Evolutionary conservation across 1,140 invertebrate species (phyloP).

Genomic region (Armadillidium nasatum): DNA sequence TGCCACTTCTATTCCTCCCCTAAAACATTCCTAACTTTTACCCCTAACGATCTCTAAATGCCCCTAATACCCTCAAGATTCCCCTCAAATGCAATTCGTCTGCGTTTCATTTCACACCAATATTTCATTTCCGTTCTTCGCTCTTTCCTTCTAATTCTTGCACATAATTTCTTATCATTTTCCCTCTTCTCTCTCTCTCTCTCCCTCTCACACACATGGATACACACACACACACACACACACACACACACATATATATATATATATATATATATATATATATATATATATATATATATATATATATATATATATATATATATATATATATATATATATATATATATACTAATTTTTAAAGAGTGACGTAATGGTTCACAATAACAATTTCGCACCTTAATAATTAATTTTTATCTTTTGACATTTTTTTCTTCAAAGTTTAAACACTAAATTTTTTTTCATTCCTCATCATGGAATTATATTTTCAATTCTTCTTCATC

Average conservation of each 20-base stretch:
- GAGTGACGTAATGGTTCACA: too few relatives aligned
- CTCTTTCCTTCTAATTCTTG: neutral
- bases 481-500: too few relatives aligned
- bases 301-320: constrained; percentile 6
- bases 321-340: constrained; percentile 6
- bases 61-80: neutral
- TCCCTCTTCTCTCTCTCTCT: neutral
- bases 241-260: constrained; percentile 5
- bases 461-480: too few relatives aligned
- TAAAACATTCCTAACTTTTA: neutral
- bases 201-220: too few relatives aligned
- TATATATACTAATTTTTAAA: neutral
- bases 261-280: constrained; percentile 6
- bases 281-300: constrained; percentile 6
- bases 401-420: too few relatives aligned
- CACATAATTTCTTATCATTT: too few relatives aligned
- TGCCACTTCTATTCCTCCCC: constrained; percentile 1
- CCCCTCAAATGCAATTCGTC: constrained; percentile 1
- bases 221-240: too few relatives aligned
- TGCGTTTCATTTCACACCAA: constrained; percentile 12
- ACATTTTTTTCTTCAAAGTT: too few relatives aligned
- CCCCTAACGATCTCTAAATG: neutral
- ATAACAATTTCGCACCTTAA: too few relatives aligned
- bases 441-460: too few relatives aligned
- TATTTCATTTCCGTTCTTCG: neutral